Conservation (phyloP, 2,797 vertebrate genomes). For the Hydrolagus colliei region DNA sequence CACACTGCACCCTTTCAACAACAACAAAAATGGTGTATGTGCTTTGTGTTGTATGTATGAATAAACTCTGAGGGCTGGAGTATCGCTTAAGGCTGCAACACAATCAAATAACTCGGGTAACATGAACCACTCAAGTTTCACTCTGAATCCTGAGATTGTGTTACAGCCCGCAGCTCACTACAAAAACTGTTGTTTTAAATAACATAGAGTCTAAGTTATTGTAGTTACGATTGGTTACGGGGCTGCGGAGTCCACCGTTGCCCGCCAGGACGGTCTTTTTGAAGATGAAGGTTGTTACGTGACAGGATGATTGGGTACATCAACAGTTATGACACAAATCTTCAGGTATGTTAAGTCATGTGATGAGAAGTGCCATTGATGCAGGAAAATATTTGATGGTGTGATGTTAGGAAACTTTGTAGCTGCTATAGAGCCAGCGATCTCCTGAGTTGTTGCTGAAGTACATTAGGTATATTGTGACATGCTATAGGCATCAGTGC, state of each 20-base stretch:
- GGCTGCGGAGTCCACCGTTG: not conserved
- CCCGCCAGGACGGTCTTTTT: not conserved
- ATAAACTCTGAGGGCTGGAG: not conserved
- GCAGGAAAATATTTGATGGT: no score
- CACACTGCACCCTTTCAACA: no score
- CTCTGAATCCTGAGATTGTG: not conserved
- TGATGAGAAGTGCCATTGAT: not conserved
- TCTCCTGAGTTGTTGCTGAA: not conserved
- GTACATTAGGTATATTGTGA: not conserved
- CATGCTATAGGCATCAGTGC: not conserved
- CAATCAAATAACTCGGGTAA: not conserved
- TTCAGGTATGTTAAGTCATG: not conserved
- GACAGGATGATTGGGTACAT: not conserved
- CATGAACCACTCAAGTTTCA: not conserved
- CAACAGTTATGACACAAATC: not conserved
- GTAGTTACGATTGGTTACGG: not conserved
- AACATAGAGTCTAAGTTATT: constrained; percentile 4
- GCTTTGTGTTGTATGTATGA: not conserved
- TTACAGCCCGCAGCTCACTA: not conserved
- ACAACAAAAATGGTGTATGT: no score
- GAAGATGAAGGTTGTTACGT: not conserved
- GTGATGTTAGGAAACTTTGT: not conserved
- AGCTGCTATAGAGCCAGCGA: not conserved
- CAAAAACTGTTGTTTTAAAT: not conserved
- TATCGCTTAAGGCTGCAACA: not conserved